Evolutionary conservation across 1,140 invertebrate species (phyloP).

Genomic region (Helicoverpa armigera): DNA sequence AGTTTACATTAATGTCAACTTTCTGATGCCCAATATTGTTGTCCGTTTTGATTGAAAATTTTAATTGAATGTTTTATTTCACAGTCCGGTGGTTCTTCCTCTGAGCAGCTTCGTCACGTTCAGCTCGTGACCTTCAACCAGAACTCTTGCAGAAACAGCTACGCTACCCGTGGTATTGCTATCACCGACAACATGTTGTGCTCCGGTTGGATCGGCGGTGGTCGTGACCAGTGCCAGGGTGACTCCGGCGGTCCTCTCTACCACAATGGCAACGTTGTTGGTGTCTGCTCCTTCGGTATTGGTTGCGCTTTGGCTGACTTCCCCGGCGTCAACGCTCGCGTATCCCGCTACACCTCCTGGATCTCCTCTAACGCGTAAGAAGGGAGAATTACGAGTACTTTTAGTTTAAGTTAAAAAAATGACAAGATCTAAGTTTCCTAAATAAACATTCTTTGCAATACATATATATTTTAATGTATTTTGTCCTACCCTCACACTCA

Average conservation of each 20-base stretch:
- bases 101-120: conserved; percentile 70
- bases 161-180: not conserved
- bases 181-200: conserved; percentile 75
- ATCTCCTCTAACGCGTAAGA: conserved; percentile 66
- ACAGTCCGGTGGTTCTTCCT: conserved; percentile 62
- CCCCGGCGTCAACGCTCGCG: conserved; percentile 86
- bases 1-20: conserved; percentile 25
- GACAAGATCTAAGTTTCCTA: no score
- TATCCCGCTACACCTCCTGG: conserved; percentile 73
- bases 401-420: no score
- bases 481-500: no score
- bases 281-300: conserved; percentile 74
- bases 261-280: conserved; percentile 82
- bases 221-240: conserved; percentile 77
- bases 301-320: conserved; percentile 83
- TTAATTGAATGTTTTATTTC: conserved; percentile 40
- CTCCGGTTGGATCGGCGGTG: conserved; percentile 69
- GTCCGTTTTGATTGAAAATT: not conserved
- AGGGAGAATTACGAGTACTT: not conserved
- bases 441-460: no score
- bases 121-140: conserved; percentile 70
- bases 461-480: no score
- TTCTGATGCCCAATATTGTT: not conserved
- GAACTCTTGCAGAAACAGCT: conserved; percentile 50
- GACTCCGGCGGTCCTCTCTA: conserved; percentile 89